Evolutionary conservation across 2,888 invertebrate species (phyloP).

Genomic region (Drosophila flavopinicola): DNA sequence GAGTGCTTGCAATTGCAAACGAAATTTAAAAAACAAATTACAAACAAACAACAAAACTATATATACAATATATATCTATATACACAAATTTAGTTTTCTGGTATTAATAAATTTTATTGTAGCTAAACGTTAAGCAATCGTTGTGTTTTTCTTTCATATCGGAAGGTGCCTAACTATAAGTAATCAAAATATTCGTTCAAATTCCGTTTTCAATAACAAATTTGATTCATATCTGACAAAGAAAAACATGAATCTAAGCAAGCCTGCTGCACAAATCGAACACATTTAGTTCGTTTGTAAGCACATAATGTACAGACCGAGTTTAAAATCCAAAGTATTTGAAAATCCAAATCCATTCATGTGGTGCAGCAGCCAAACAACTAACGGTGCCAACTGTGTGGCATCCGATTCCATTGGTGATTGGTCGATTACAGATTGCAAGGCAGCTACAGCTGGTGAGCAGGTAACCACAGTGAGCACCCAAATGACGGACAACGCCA

Average conservation of each 20-base stretch:
- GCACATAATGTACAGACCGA: conserved; percentile 22
- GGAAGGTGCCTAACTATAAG: too few species aligned
- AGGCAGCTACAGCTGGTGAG: background rate
- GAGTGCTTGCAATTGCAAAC: conserved; percentile 29
- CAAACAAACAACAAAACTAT: conserved; percentile 38
- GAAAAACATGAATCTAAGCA: conserved; percentile 15
- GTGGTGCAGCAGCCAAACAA: conserved; percentile 27
- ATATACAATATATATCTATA: conserved; percentile 74
- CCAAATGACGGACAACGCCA: background rate
- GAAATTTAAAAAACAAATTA: conserved; percentile 20
- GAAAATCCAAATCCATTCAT: conserved; percentile 42
- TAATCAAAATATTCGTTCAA: too few species aligned
- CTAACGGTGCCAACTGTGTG: background rate
- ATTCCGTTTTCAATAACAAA: too few species aligned
- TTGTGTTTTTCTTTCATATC: conserved; percentile 9
- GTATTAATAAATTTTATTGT: conserved; percentile 82
- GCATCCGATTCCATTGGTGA: conserved; percentile 16
- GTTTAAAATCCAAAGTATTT: conserved; percentile 45
- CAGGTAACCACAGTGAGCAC: conserved; percentile 20
- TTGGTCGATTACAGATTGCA: background rate
- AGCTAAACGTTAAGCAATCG: conserved; percentile 69
- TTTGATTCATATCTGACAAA: too few species aligned
- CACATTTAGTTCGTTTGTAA: background rate
- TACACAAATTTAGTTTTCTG: conserved; percentile 78
- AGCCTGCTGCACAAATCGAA: too few species aligned